A percentile compares a stretch with the other conserved stretches of the same genome.
phyloP scores from a whole-genome alignment of 92 coral and sea anemone species.

The Desmophyllum pertusum region DNA sequence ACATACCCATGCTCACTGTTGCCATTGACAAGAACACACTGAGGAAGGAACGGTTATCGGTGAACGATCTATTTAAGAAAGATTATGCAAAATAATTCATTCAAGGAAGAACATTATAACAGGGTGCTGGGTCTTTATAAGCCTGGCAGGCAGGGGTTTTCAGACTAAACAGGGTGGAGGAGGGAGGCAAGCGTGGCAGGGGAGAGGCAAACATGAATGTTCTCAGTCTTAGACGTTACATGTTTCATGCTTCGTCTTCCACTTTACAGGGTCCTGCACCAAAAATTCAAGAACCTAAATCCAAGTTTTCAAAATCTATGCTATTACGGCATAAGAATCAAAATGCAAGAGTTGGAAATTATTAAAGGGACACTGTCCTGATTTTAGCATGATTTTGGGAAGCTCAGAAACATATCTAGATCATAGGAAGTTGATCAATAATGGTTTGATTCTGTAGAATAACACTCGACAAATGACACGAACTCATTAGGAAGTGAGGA shows the following conservation, averaged over 20 bases:
- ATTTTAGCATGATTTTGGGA: no score
- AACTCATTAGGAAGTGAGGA: no score
- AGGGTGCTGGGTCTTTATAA: neutral
- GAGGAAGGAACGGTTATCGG: slow-evolving; percentile 65
- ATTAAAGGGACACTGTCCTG: no score
- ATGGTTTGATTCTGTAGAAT: no score
- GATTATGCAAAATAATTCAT: neutral
- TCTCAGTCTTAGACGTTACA: neutral
- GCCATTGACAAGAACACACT: slow-evolving; percentile 68
- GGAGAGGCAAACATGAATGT: neutral
- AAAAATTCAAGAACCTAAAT: no score
- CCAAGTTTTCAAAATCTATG: no score
- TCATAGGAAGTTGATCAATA: no score
- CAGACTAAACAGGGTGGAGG: neutral
- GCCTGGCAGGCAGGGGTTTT: no score
- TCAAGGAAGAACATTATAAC: neutral
- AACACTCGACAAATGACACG: no score
- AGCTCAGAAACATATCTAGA: no score
- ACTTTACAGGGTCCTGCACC: neutral
- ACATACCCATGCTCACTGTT: slow-evolving; percentile 72
- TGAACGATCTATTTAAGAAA: slow-evolving; percentile 24
- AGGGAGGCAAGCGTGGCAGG: neutral
- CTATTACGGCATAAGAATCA: no score
- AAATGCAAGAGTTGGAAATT: no score
- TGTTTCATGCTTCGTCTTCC: neutral